Base-by-base conservation (phyloP, 2,113 vertebrate genomes). In the Gambusia holbrooki region DNA sequence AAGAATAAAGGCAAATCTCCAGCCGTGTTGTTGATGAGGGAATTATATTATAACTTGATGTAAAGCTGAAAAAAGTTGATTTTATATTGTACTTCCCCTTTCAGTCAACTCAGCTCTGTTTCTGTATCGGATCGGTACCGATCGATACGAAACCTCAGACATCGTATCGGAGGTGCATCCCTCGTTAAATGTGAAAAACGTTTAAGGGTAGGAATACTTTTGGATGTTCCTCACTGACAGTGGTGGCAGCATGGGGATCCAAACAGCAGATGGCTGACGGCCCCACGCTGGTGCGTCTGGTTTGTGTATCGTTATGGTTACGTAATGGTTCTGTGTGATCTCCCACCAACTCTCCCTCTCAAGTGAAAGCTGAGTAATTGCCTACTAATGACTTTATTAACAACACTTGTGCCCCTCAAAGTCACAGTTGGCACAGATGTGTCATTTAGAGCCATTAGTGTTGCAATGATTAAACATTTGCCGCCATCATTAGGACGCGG, bases 351-450 rank as follows among this genome's bases (percentile, higher is more conserved):
- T 25, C 54, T 45, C 28, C 33, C 28, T 40, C 48, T 27, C 51
- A 80, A 77, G 51, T 66, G 69, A 76, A 84, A 71, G 63, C 82
- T 80, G 66, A 85, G 72, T 89, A 88, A 89, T 83, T 76, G 72
- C 81, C 79, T 32, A 66, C 81, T 85, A 90, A 90, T 88, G 76
- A 77, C 73, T 88, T 84, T 85, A 82, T 84, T 81, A 88, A 78
- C 71, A 79, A 83, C 87, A 75, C 76, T 82, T 65, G 78, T 79
- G 74, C 66, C 81, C 75, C 81, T 79, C 58, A 84, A 86, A 88
- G 84, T 81, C 84, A 80, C 79, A 81, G 74, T 80, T 63, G 86
- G 74, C 78, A 68, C 86, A 86, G 79, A 87, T 84, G 84, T 88
- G 80, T 84, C 86, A 84, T 88, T 84, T 74, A 70, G 69, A 61